These are phyloP conservation scores for Petrosia ficiformis DNA, from an alignment of 37 sponge, comb jelly and placozoan genomes.

Conservation along the genomic window DNA sequence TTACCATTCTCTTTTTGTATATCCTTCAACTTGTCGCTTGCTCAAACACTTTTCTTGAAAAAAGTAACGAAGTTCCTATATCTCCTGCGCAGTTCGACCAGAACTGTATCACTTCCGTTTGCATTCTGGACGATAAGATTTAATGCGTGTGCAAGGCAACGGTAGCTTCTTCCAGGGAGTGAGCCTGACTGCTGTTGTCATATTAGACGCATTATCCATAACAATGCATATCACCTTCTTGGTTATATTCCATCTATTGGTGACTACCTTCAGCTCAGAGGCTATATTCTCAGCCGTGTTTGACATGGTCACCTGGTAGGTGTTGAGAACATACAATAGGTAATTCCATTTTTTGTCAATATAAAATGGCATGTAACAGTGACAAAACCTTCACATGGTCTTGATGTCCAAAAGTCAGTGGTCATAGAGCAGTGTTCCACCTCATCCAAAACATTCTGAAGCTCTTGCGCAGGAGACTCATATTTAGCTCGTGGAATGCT, in stretches of 20 bases:
- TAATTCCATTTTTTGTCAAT: not conserved
- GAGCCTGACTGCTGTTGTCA: not conserved
- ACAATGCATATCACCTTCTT: not conserved
- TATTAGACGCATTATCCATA: constrained; percentile 2
- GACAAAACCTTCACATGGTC: not conserved
- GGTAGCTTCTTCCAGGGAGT: not conserved
- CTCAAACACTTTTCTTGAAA: not conserved
- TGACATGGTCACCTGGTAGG: not conserved
- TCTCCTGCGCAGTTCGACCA: not conserved
- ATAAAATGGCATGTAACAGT: not conserved
- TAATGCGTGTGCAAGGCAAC: constrained; percentile 9
- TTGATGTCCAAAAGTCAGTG: not conserved
- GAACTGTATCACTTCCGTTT: not conserved
- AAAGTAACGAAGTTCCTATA: not conserved
- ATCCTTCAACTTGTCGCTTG: not conserved
- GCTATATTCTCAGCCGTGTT: not conserved
- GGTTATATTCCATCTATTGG: not conserved
- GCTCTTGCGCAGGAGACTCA: not conserved
- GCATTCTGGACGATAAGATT: not conserved
- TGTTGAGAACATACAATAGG: not conserved
- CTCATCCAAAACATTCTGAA: not conserved
- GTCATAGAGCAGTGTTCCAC: not conserved
- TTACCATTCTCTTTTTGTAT: not conserved
- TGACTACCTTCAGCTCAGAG: not conserved
- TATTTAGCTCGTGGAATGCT: not conserved